phyloP scores from a whole-genome alignment of 2,888 invertebrate species.

The Aspidapion aeneum region DNA sequence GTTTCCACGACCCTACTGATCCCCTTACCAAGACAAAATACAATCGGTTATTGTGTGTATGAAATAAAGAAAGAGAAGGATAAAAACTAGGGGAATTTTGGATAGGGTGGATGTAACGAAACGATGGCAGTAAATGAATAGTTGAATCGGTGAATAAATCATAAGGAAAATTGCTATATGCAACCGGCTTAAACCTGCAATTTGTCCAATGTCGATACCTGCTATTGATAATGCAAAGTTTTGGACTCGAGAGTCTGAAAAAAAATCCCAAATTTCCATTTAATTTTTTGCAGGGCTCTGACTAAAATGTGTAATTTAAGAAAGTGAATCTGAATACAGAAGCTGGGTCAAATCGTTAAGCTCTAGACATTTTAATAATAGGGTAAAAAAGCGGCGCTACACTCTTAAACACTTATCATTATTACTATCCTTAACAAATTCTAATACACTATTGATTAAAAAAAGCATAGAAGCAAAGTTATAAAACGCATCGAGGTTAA shows the following conservation, averaged over 20 bases:
- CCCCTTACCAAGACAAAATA: neutral
- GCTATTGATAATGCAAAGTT: neutral
- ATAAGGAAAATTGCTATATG: neutral
- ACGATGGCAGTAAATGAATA: neutral
- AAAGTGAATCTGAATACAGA: no score
- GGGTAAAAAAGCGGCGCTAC: no score
- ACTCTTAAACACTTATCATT: no score
- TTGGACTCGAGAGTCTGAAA: neutral
- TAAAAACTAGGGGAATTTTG: neutral
- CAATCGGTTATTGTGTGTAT: neutral
- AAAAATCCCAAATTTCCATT: neutral
- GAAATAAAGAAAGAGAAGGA: neutral
- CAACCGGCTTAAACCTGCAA: neutral
- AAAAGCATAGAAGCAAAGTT: no score
- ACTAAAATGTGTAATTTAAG: neutral
- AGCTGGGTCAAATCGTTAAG: no score
- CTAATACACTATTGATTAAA: no score
- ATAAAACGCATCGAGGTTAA: no score
- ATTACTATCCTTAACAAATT: no score
- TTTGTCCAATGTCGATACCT: neutral
- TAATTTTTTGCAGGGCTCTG: neutral
- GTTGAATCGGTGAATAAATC: neutral
- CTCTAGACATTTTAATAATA: no score
- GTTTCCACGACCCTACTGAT: neutral
- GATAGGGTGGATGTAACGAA: neutral